Percentiles rank a stretch among this genome's conserved stretches.
phyloP scores from a whole-genome alignment of 2,797 vertebrate species.

The Phoxinus dragarum region DNA sequence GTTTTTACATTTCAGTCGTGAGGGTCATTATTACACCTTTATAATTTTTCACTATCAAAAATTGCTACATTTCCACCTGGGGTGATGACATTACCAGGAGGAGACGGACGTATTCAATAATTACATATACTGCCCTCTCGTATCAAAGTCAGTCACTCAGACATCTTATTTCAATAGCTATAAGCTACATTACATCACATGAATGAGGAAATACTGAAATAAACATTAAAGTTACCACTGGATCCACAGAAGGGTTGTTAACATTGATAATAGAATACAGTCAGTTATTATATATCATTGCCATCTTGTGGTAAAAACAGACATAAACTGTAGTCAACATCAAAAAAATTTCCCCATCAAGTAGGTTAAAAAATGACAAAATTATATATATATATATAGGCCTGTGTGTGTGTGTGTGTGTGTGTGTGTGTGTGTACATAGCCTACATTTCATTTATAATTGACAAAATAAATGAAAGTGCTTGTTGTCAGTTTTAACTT shows the following conservation, averaged over 20 bases:
- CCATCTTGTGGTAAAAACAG: conserved; percentile 66
- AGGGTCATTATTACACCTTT: background rate
- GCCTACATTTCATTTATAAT: background rate
- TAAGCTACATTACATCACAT: background rate
- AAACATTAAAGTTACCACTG: background rate
- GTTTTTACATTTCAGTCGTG: background rate
- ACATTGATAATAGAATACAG: conserved; percentile 40
- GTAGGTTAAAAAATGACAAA: no score
- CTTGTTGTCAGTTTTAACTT: background rate
- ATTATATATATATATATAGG: no score
- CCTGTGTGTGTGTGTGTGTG: no score
- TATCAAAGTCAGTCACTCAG: background rate
- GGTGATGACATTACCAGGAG: background rate
- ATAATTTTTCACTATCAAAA: background rate
- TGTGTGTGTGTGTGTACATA: no score
- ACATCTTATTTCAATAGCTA: background rate
- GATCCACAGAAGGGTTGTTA: background rate
- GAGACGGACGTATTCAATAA: background rate
- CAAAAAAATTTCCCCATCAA: no score
- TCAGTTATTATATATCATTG: conserved; percentile 50
- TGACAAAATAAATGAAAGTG: background rate
- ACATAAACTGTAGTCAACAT: background rate
- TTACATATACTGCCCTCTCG: background rate
- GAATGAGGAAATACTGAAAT: background rate
- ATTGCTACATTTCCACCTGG: background rate